Conservation (phyloP, 2,888 invertebrate genomes). For the Lathronympha strigana region DNA sequence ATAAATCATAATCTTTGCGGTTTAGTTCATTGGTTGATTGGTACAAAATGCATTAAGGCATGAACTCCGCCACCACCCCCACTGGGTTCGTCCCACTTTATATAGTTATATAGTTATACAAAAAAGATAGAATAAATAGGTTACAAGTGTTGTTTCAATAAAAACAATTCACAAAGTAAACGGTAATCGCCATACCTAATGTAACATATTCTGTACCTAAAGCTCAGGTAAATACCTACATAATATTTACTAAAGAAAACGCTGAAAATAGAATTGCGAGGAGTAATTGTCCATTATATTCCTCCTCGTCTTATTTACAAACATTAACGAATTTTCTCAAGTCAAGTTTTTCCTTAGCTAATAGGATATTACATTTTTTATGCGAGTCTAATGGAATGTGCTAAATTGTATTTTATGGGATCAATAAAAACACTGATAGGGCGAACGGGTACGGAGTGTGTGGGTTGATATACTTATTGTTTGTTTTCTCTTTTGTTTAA, state of each 20-base stretch:
- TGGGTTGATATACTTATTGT: background rate
- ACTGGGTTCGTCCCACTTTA: too few species aligned
- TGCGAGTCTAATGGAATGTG: background rate
- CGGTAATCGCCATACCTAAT: too few species aligned
- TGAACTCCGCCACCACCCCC: too few species aligned
- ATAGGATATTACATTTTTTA: conserved; percentile 26
- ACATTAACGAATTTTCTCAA: conserved; percentile 23
- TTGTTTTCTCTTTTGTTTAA: background rate
- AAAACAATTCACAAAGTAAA: too few species aligned
- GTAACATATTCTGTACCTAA: background rate
- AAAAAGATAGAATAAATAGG: too few species aligned
- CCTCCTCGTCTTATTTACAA: conserved; percentile 7
- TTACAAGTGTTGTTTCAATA: too few species aligned
- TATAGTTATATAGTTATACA: too few species aligned
- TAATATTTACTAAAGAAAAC: background rate
- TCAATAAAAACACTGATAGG: background rate
- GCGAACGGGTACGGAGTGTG: background rate
- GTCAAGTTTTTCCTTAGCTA: conserved; percentile 31
- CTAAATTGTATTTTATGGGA: background rate
- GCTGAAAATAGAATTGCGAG: background rate
- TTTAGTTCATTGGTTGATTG: too few species aligned
- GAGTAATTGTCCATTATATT: conserved; percentile 17
- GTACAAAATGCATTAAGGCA: too few species aligned
- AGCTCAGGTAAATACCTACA: background rate
- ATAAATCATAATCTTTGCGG: too few species aligned